A percentile compares a stretch with the other conserved stretches of the same genome.
Evolutionary conservation across 2,797 vertebrate genomes (phyloP).

Genomic region (Scyliorhinus canicula): DNA sequence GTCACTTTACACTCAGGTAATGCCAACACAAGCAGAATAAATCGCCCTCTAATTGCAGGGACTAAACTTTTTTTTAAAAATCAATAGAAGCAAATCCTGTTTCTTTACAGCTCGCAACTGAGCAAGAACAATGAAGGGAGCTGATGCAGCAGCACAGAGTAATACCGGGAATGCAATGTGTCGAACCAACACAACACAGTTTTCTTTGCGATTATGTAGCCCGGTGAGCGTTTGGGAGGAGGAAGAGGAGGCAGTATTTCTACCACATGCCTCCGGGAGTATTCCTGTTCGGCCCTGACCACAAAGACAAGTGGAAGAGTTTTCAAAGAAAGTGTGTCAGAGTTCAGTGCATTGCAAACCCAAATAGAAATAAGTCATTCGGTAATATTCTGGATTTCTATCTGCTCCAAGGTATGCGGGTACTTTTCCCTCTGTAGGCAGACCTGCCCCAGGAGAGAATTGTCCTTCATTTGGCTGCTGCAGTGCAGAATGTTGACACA

Average conservation of each 20-base stretch:
- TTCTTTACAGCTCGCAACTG: neutral
- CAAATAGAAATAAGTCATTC: neutral
- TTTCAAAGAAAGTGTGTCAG: neutral
- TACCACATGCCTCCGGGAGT: neutral
- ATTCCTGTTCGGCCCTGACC: neutral
- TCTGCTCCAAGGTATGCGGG: neutral
- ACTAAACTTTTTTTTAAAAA: neutral
- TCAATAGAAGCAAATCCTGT: neutral
- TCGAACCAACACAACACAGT: neutral
- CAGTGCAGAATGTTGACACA: neutral
- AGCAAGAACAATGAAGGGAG: neutral
- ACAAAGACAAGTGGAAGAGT: neutral
- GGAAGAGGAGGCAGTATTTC: neutral
- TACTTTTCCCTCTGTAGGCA: neutral
- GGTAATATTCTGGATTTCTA: neutral
- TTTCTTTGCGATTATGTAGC: neutral
- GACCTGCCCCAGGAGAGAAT: neutral
- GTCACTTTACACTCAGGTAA: neutral
- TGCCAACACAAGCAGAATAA: constrained; percentile 12
- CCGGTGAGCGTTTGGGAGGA: neutral
- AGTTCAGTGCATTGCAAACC: neutral
- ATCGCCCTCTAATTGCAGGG: neutral
- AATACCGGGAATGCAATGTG: neutral
- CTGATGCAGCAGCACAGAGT: neutral
- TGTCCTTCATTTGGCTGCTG: neutral